phyloP scores from a whole-genome alignment of 2,797 vertebrate genomes.

The Oceanodroma leucorhoa region DNA sequence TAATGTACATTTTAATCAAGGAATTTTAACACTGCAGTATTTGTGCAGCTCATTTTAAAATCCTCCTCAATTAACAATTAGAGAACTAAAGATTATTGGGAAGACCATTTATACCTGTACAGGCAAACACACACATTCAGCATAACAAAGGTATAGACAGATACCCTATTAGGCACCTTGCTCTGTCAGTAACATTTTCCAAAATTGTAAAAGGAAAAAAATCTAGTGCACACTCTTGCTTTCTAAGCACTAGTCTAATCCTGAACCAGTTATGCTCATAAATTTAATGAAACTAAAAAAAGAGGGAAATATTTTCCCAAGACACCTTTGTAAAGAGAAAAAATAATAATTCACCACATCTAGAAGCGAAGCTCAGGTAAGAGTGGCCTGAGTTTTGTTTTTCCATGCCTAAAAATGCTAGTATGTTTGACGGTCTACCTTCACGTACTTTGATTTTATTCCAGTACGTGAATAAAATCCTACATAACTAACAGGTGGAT shows the following conservation, averaged over 20 bases:
- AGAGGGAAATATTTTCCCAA: not conserved
- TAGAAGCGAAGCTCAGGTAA: not conserved
- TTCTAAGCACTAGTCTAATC: not conserved
- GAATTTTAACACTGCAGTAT: not conserved
- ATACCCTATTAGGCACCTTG: not conserved
- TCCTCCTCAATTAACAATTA: not conserved
- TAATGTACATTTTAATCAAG: not conserved
- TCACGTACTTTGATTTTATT: not conserved
- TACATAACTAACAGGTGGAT: not conserved
- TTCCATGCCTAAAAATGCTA: not conserved
- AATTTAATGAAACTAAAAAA: not conserved
- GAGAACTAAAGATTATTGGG: not conserved
- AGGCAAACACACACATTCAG: not conserved
- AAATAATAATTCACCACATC: not conserved
- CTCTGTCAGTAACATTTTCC: not conserved
- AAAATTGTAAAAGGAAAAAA: not conserved
- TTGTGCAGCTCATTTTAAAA: not conserved
- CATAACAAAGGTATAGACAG: not conserved
- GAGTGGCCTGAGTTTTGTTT: not conserved
- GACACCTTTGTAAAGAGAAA: not conserved
- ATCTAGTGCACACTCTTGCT: not conserved
- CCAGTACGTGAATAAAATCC: not conserved
- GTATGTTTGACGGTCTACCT: not conserved
- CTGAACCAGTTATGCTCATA: not conserved
- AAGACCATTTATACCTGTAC: not conserved